phyloP scores from a whole-genome alignment of 2,888 invertebrate species.

The Stomorhina lunata region DNA sequence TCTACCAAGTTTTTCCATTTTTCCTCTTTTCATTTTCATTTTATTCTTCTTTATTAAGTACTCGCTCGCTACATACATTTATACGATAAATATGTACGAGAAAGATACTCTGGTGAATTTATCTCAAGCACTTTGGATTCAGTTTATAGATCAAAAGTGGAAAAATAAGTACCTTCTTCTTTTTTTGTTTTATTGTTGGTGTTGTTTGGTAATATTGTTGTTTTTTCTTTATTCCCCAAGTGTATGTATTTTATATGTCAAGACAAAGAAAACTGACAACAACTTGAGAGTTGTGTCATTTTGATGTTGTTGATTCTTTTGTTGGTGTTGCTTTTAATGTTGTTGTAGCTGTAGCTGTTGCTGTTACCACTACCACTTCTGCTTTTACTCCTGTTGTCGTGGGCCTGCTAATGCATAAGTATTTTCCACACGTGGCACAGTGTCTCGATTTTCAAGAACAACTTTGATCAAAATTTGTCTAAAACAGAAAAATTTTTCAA shows the following conservation, averaged over 20 bases:
- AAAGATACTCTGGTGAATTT: neutral
- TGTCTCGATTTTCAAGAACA: too few relatives aligned
- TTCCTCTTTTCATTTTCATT: neutral
- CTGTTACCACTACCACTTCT: neutral
- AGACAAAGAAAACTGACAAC: slow-evolving; percentile 43
- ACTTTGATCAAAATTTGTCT: too few relatives aligned
- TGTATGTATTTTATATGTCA: slow-evolving; percentile 45
- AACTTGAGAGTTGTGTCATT: slow-evolving; percentile 43
- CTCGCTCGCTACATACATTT: neutral
- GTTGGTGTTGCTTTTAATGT: neutral
- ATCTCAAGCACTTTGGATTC: neutral
- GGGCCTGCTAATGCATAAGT: slow-evolving; percentile 19
- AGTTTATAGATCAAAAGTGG: slow-evolving; percentile 18
- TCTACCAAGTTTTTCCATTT: neutral
- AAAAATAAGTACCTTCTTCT: slow-evolving; percentile 16
- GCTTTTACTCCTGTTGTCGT: slow-evolving; percentile 3
- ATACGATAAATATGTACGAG: too few relatives aligned
- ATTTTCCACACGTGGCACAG: slow-evolving; percentile 11
- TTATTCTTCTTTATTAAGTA: slow-evolving; percentile 28
- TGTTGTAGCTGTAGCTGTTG: neutral
- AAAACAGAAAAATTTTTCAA: too few relatives aligned
- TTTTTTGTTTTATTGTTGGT: neutral
- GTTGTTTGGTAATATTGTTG: neutral
- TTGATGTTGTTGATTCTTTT: neutral
- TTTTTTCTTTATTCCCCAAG: slow-evolving; percentile 23